These are phyloP conservation scores for Agrypnus murinus DNA, from an alignment of 2,888 invertebrate genomes.

Conservation along the genomic window DNA sequence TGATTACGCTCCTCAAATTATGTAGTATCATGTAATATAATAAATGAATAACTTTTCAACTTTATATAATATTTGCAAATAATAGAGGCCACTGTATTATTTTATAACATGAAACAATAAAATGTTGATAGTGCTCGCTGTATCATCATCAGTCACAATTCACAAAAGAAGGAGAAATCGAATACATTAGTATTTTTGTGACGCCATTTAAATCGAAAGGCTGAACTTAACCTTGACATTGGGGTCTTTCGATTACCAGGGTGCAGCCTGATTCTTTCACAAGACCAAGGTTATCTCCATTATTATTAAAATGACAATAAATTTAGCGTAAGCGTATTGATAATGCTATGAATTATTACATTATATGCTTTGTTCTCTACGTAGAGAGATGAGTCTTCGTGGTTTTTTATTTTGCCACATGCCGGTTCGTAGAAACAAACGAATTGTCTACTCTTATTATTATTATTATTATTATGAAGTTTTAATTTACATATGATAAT, in stretches of 20 bases:
- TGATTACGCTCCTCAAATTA: no score
- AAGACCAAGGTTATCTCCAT: slow-evolving; percentile 47
- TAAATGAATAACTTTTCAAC: no score
- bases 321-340: slow-evolving; percentile 32
- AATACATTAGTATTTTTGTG: slow-evolving; percentile 16
- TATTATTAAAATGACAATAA: slow-evolving; percentile 39
- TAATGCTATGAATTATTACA: slow-evolving; percentile 32
- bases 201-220: slow-evolving; percentile 36
- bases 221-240: slow-evolving; percentile 45
- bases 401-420: neutral
- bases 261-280: slow-evolving; percentile 36
- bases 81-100: no score
- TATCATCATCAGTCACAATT: no score
- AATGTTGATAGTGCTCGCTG: no score
- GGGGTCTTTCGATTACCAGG: slow-evolving; percentile 36
- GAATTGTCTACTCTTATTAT: neutral
- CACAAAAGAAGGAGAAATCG: no score
- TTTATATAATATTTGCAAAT: no score
- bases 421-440: neutral
- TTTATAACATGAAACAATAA: no score
- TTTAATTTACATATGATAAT: neutral
- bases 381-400: neutral
- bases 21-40: no score
- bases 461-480: neutral
- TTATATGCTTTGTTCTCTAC: slow-evolving; percentile 8